These are phyloP conservation scores for Sesamia inferens DNA, from an alignment of 2,888 invertebrate species.

Conservation along the genomic window DNA sequence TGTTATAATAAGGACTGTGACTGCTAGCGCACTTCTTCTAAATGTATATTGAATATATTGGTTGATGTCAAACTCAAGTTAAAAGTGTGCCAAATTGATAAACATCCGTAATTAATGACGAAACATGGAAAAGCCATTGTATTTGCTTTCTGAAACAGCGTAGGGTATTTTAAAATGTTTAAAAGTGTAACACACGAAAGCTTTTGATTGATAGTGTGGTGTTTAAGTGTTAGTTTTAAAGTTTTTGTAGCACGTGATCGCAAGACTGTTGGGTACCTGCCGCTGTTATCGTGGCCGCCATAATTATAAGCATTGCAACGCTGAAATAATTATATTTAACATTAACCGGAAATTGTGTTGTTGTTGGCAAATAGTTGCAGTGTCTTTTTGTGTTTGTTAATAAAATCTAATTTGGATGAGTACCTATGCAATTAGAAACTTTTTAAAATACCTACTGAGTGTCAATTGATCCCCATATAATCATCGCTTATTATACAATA, in stretches of 20 bases:
- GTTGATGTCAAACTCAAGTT: background rate
- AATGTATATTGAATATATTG: background rate
- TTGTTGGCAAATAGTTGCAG: slow-evolving; percentile 6
- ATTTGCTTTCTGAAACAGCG: background rate
- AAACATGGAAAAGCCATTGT: background rate
- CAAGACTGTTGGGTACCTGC: slow-evolving; percentile 47
- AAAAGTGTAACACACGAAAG: slow-evolving; percentile 54
- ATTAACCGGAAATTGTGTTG: slow-evolving; percentile 39
- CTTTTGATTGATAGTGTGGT: slow-evolving; percentile 34
- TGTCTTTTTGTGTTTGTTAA: background rate
- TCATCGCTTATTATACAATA: no score
- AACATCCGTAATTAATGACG: background rate
- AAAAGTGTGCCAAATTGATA: background rate
- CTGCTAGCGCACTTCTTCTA: background rate
- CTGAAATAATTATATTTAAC: slow-evolving; percentile 19
- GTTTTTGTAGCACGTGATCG: slow-evolving; percentile 58
- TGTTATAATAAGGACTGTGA: no score
- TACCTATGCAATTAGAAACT: background rate
- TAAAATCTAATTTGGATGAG: background rate
- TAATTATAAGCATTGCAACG: slow-evolving; percentile 50
- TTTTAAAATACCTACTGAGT: background rate
- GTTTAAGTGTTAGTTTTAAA: slow-evolving; percentile 52
- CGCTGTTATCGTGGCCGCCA: slow-evolving; percentile 49
- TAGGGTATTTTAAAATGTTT: slow-evolving; percentile 22
- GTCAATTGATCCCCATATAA: background rate